A percentile compares a stretch with the other conserved stretches of the same genome.
These are phyloP conservation scores for Amblyopsis rosae DNA, from an alignment of 2,113 vertebrate genomes.

Conservation along the genomic window DNA sequence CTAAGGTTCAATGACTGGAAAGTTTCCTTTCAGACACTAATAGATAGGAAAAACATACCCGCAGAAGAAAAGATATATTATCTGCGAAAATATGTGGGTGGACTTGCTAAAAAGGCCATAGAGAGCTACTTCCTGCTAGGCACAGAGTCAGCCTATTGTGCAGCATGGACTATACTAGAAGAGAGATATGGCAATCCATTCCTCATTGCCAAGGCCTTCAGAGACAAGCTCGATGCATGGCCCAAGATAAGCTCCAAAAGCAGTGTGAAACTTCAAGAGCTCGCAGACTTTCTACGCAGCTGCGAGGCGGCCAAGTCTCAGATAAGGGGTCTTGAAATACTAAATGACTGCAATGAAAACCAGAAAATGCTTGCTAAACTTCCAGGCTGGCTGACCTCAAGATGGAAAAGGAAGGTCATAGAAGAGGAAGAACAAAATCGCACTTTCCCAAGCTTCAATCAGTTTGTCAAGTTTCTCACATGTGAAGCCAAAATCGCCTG, in stretches of 20 bases:
- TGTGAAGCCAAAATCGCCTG: conserved; percentile 30
- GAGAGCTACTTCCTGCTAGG: conserved; percentile 31
- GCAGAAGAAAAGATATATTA: conserved; percentile 24
- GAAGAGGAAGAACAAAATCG: conserved; percentile 27
- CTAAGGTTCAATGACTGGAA: conserved; percentile 35
- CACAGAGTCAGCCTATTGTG: conserved; percentile 28
- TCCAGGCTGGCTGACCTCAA: conserved; percentile 30
- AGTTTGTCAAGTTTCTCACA: conserved; percentile 39
- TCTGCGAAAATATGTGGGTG: conserved; percentile 22
- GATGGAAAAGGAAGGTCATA: conserved; percentile 34
- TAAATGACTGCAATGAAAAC: conserved; percentile 33
- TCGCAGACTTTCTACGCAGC: conserved; percentile 32
- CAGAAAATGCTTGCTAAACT: conserved; percentile 29
- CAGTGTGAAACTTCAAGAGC: conserved; percentile 17
- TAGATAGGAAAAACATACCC: conserved; percentile 28
- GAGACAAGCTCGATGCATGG: conserved; percentile 24
- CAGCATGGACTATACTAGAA: conserved; percentile 30
- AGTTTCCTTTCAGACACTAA: conserved; percentile 28
- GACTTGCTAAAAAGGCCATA: conserved; percentile 19
- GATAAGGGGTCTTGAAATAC: conserved; percentile 25
- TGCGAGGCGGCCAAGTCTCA: conserved; percentile 29
- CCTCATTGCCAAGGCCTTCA: conserved; percentile 33
- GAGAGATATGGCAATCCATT: conserved; percentile 37
- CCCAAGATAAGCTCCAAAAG: conserved; percentile 22
- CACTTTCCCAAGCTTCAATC: conserved; percentile 36